These are phyloP conservation scores for Emydocephalus ijimae DNA, from an alignment of 2,113 vertebrate genomes.

Conservation along the genomic window DNA sequence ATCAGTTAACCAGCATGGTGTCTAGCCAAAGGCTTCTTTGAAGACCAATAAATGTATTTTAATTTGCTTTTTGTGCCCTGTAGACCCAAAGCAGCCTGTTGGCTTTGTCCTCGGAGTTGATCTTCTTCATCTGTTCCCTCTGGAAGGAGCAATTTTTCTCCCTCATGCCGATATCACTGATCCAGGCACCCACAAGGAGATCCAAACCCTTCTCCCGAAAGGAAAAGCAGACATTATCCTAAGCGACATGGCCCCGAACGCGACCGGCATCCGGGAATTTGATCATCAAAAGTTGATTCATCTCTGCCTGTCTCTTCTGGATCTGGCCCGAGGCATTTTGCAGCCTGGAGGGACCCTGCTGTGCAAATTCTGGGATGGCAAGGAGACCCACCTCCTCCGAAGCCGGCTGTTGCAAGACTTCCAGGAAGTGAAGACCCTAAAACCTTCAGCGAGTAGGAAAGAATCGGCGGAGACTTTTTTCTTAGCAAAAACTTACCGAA, in stretches of 20 bases:
- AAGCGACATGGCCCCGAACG: conserved; percentile 95
- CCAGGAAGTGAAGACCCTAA: conserved; percentile 72
- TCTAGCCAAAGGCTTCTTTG: not conserved
- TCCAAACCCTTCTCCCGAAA: conserved; percentile 77
- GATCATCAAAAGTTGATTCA: conserved; percentile 84
- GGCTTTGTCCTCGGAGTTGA: conserved; percentile 89
- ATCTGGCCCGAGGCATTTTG: conserved; percentile 73
- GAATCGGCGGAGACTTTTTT: conserved; percentile 88
- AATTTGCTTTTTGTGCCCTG: not conserved
- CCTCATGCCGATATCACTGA: conserved; percentile 74
- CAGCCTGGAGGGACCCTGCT: conserved; percentile 76
- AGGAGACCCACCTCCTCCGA: conserved; percentile 67
- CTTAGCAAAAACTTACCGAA: conserved; percentile 75
- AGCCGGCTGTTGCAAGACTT: conserved; percentile 74
- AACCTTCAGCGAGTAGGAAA: conserved; percentile 86
- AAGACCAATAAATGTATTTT: not conserved
- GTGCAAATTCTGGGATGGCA: conserved; percentile 93
- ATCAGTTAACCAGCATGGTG: not conserved
- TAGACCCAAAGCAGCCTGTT: conserved; percentile 71
- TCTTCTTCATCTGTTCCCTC: conserved; percentile 75
- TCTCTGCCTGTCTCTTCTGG: conserved; percentile 78
- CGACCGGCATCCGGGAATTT: conserved; percentile 83
- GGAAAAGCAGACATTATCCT: conserved; percentile 81
- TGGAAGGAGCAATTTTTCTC: conserved; percentile 87
- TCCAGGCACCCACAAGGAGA: conserved; percentile 59